These are phyloP conservation scores for Bovichtus variegatus DNA, from an alignment of 2,797 vertebrate species.

Conservation along the genomic window DNA sequence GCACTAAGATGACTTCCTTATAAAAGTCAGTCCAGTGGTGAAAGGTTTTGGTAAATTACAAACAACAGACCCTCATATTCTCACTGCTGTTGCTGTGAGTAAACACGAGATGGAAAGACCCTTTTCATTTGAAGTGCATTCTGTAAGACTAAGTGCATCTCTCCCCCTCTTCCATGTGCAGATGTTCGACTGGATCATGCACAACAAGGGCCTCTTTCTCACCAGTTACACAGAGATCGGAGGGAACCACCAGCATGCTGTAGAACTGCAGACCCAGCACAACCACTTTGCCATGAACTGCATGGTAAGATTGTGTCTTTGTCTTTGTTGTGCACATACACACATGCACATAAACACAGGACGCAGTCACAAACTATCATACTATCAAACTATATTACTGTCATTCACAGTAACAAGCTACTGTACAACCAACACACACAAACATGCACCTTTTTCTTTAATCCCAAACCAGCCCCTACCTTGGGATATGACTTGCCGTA, in stretches of 20 bases:
- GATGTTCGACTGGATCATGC: conserved; percentile 99
- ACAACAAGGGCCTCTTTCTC: conserved; percentile 99
- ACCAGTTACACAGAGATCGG: conserved; percentile 98
- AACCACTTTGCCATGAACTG: conserved; percentile 99
- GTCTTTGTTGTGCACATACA: background rate
- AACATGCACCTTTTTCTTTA: conserved; percentile 17
- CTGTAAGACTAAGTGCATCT: conserved; percentile 15
- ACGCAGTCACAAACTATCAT: conserved; percentile 42
- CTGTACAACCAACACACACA: conserved; percentile 9
- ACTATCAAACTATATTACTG: too few relatives aligned
- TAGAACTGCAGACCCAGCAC: conserved; percentile 99
- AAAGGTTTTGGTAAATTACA: conserved; percentile 41
- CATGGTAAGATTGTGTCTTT: conserved; percentile 90
- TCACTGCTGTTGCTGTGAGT: conserved; percentile 3
- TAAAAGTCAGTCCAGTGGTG: conserved; percentile 23
- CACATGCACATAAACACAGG: background rate
- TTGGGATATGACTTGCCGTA: conserved; percentile 10
- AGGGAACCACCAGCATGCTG: conserved; percentile 95
- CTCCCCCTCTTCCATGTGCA: conserved; percentile 63
- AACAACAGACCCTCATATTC: conserved; percentile 23
- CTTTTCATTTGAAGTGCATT: conserved; percentile 6
- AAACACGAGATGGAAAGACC: conserved; percentile 7
- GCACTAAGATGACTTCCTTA: conserved; percentile 12
- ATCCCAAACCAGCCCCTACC: conserved; percentile 22
- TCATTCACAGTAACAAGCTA: conserved; percentile 49